A percentile compares a stretch with the other conserved stretches of the same genome.
Evolutionary conservation across 2,797 vertebrate species (phyloP).

Genomic region (Stomatorhinus walkeri): DNA sequence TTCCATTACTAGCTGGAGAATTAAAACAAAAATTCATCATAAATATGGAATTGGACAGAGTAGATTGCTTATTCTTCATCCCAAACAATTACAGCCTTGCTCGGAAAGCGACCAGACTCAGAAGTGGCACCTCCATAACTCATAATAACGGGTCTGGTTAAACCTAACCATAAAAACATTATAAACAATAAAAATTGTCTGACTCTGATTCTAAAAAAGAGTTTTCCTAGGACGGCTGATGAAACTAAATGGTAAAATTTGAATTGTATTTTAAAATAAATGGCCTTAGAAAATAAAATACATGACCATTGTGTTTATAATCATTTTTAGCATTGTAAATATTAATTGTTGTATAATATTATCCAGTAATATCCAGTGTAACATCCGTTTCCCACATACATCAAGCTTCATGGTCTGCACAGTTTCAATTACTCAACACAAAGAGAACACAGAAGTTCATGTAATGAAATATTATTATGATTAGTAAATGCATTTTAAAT

Average conservation of each 20-base stretch:
- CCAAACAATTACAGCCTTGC: neutral
- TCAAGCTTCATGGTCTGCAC: slow-evolving; percentile 13
- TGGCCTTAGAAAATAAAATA: neutral
- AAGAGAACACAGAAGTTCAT: slow-evolving; percentile 10
- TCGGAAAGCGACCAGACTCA: neutral
- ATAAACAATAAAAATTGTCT: neutral
- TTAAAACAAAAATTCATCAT: neutral
- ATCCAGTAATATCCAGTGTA: neutral
- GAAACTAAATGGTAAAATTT: neutral
- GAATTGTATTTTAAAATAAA: neutral
- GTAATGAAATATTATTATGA: neutral
- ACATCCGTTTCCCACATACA: neutral
- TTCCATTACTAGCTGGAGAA: neutral
- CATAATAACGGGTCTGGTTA: neutral
- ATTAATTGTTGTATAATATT: neutral
- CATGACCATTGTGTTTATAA: neutral
- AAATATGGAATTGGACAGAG: neutral
- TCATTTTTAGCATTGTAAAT: neutral
- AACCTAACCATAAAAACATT: neutral
- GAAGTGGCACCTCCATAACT: neutral
- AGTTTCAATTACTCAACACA: slow-evolving; percentile 18
- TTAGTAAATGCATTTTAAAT: slow-evolving; percentile 1
- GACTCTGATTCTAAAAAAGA: neutral
- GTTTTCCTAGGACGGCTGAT: neutral
- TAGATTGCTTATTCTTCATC: neutral